phyloP scores from a whole-genome alignment of 2,113 vertebrate species.

The Gopherus flavomarginatus region DNA sequence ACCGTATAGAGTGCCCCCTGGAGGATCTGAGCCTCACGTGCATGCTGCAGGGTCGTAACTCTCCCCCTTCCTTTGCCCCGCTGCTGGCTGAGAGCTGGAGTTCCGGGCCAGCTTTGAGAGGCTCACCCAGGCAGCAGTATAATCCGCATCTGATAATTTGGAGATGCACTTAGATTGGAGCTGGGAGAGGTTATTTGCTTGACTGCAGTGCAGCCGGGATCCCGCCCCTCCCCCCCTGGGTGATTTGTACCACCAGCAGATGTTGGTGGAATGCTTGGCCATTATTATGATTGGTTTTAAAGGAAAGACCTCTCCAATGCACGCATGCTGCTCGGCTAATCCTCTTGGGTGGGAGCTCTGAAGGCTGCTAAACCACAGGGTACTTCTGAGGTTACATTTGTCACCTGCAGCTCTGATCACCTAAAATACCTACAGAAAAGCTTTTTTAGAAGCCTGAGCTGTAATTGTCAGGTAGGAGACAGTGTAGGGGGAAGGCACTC shows the following conservation, averaged over 20 bases:
- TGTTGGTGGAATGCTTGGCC: neutral
- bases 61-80: neutral
- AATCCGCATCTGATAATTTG: neutral
- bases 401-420: neutral
- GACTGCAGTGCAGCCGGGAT: neutral
- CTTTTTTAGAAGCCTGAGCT: neutral
- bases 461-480: neutral
- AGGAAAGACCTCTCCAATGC: rapidly evolving
- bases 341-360: neutral
- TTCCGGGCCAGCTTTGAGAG: too few species aligned
- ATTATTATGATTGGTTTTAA: neutral
- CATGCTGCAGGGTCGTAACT: neutral
- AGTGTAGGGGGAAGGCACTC: neutral
- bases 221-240: neutral
- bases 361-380: neutral
- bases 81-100: neutral
- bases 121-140: neutral
- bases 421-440: neutral
- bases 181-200: neutral
- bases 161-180: neutral
- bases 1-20: neutral
- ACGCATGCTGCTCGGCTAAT: neutral
- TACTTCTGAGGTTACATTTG: conserved; percentile 1
- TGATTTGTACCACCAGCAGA: neutral
- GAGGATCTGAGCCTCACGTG: neutral